A percentile compares a stretch with the other conserved stretches of the same genome.
Evolutionary conservation across 2,797 vertebrate species (phyloP).

Genomic region (Paedocypris micromegethes): DNA sequence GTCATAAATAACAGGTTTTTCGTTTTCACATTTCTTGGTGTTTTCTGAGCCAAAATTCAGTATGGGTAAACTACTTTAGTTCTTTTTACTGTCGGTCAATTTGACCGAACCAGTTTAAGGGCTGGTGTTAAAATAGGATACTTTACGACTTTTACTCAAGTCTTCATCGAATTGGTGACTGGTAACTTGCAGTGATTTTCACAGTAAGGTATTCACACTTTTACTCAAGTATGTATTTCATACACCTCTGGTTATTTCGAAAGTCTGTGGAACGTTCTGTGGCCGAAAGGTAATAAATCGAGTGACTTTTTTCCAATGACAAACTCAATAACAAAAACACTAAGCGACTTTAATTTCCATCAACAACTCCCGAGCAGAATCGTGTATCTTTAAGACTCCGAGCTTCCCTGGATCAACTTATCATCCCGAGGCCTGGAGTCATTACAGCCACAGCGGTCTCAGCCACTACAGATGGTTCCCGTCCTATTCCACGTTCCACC

Average conservation of each 20-base stretch:
- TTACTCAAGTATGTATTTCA: too few species aligned
- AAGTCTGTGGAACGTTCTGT: not conserved
- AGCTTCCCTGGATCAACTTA: conserved; percentile 26
- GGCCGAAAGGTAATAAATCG: not conserved
- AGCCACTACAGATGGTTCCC: conserved; percentile 30
- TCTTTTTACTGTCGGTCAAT: too few species aligned
- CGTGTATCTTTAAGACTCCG: conserved; percentile 17
- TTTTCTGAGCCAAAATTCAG: too few species aligned
- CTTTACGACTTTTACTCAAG: too few species aligned
- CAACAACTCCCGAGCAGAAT: not conserved
- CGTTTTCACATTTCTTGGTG: too few species aligned
- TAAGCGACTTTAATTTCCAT: conserved; percentile 20
- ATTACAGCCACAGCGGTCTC: conserved; percentile 24
- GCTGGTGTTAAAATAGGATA: too few species aligned
- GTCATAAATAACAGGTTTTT: too few species aligned
- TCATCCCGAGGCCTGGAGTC: conserved; percentile 32
- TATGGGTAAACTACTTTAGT: too few species aligned
- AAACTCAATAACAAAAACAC: conserved; percentile 30
- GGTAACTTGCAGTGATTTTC: too few species aligned
- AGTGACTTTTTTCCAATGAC: not conserved
- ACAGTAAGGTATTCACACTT: too few species aligned
- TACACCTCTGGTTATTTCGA: not conserved
- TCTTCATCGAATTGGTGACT: too few species aligned
- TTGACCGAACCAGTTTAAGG: too few species aligned
- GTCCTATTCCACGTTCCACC: conserved; percentile 25